These are phyloP conservation scores for Falcaria lacertinaria DNA, from an alignment of 2,888 invertebrate species.

Conservation along the genomic window DNA sequence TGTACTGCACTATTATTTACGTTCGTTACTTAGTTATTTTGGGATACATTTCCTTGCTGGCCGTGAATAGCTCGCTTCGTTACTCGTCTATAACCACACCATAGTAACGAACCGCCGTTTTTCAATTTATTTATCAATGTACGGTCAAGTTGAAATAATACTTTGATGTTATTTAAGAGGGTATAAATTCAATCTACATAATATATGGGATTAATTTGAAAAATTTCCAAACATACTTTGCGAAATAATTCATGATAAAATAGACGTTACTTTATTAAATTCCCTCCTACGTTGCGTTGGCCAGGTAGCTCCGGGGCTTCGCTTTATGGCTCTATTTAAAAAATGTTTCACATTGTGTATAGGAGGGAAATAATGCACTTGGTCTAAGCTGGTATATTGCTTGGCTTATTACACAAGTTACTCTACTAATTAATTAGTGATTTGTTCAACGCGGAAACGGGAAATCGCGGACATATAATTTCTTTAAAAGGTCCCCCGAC, in stretches of 20 bases:
- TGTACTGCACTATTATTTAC: constrained; percentile 45
- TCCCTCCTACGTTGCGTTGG: constrained; percentile 50
- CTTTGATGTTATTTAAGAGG: not conserved
- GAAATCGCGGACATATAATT: constrained; percentile 22
- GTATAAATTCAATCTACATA: constrained; percentile 8
- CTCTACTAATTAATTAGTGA: constrained; percentile 13
- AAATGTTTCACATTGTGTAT: constrained; percentile 61
- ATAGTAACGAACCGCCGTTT: not conserved
- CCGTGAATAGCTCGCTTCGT: constrained; percentile 25
- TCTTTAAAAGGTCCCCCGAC: constrained; percentile 34
- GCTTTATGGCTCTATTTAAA: constrained; percentile 69
- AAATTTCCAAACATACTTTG: constrained; percentile 34
- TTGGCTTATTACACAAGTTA: constrained; percentile 18
- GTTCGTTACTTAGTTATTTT: constrained; percentile 49
- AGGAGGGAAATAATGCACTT: constrained; percentile 55
- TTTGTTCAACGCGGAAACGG: constrained; percentile 8
- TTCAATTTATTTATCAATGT: too few species aligned
- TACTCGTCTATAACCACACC: constrained; percentile 9
- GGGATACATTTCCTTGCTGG: constrained; percentile 40
- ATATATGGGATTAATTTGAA: constrained; percentile 37
- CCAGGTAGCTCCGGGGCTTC: constrained; percentile 54
- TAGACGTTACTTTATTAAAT: constrained; percentile 70
- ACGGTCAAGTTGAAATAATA: not conserved
- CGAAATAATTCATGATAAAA: constrained; percentile 61
- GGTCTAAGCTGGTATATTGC: constrained; percentile 46